A percentile compares a stretch with the other conserved stretches of the same genome.
Evolutionary conservation across 2,113 vertebrate genomes (phyloP).

Genomic region (Bubo bubo): DNA sequence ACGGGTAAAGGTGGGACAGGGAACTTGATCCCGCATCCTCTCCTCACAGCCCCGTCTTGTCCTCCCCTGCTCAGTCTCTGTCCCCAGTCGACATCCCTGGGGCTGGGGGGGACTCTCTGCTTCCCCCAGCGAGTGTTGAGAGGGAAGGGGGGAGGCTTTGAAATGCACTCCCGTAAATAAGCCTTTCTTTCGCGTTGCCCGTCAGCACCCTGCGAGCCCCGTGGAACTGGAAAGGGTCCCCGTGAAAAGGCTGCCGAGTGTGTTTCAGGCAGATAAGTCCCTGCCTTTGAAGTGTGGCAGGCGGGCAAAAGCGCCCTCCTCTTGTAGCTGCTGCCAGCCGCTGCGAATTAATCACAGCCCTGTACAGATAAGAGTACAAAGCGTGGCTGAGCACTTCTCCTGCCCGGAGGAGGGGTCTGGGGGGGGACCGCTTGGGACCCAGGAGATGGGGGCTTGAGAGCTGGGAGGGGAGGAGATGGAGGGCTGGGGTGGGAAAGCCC

Average conservation of each 20-base stretch:
- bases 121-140: not conserved
- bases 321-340: conserved; percentile 74
- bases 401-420: conserved; percentile 36
- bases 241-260: conserved; percentile 70
- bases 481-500: not conserved
- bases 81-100: not conserved
- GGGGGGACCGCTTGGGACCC: not conserved
- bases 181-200: not conserved
- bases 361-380: conserved; percentile 76
- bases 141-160: conserved; percentile 29
- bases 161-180: conserved; percentile 59
- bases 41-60: not conserved
- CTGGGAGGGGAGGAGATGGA: not conserved
- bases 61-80: not conserved
- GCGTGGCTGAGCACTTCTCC: conserved; percentile 61
- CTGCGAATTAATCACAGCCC: conserved; percentile 76
- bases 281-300: conserved; percentile 83
- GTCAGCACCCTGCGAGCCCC: not conserved
- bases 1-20: not conserved
- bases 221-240: conserved; percentile 71
- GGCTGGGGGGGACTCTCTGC: not conserved
- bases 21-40: not conserved
- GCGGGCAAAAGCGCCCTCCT: conserved; percentile 70
- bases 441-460: not conserved
- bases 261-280: conserved; percentile 79